Percentiles rank a stretch among this genome's conserved stretches.
These are phyloP conservation scores for Zaprionus tsacasi DNA, from an alignment of 1,140 invertebrate genomes.

Conservation along the genomic window DNA sequence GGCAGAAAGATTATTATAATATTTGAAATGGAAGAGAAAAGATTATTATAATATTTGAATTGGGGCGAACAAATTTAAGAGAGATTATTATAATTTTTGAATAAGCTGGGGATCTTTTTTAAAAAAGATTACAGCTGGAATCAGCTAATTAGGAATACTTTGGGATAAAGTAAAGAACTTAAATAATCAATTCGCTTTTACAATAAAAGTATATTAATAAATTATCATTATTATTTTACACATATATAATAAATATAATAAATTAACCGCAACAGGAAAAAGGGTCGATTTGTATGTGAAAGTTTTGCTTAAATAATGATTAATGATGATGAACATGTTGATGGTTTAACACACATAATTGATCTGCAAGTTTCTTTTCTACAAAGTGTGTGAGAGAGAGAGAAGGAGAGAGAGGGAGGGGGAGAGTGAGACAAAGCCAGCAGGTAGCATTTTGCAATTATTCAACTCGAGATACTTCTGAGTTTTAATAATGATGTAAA, in stretches of 20 bases:
- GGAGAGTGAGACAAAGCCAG: background rate
- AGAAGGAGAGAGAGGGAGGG: no score
- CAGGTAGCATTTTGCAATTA: background rate
- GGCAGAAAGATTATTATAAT: background rate
- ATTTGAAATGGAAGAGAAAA: no score
- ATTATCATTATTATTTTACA: background rate
- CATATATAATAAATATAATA: background rate
- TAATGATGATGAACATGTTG: slow-evolving; percentile 16
- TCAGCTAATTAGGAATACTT: background rate
- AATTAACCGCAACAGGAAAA: slow-evolving; percentile 4
- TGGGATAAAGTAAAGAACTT: background rate
- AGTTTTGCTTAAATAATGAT: slow-evolving; percentile 39
- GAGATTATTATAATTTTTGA: background rate
- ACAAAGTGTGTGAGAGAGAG: no score
- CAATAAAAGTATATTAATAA: background rate
- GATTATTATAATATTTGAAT: background rate
- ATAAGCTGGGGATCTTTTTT: background rate
- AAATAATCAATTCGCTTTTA: background rate
- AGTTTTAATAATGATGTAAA: slow-evolving; percentile 41
- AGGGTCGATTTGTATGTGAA: slow-evolving; percentile 9
- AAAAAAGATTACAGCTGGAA: background rate
- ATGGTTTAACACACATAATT: background rate
- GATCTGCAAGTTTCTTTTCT: slow-evolving; percentile 10
- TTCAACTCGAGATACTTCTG: slow-evolving; percentile 15
- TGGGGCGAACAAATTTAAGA: background rate